Conservation (phyloP, 2,113 vertebrate genomes). For the Budorcas taxicolor region DNA sequence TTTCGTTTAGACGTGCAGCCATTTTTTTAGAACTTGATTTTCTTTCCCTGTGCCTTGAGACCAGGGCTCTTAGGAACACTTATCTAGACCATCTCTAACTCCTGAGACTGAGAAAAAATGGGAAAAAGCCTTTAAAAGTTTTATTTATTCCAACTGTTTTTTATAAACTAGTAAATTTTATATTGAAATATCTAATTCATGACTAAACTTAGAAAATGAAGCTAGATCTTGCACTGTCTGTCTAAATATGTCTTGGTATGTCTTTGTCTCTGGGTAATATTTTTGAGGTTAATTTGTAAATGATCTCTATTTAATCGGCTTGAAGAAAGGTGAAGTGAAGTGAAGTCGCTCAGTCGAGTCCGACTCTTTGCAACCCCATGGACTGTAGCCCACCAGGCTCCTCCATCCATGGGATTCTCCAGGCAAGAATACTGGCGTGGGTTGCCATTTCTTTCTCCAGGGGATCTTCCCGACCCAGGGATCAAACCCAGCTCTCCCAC, state of each 20-base stretch:
- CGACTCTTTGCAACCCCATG: too few species aligned
- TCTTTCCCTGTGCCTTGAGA: not conserved
- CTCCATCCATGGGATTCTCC: too few species aligned
- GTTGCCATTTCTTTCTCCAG: too few species aligned
- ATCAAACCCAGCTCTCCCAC: accelerated
- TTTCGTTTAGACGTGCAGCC: not conserved
- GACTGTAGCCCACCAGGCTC: too few species aligned
- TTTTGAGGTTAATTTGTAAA: not conserved
- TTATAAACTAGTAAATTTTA: not conserved
- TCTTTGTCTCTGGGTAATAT: not conserved
- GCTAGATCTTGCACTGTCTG: not conserved
- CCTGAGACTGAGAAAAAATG: not conserved
- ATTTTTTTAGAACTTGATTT: not conserved
- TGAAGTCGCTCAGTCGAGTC: accelerated
- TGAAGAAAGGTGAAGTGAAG: not conserved
- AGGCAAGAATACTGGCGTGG: too few species aligned
- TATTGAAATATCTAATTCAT: not conserved
- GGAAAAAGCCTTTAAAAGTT: not conserved
- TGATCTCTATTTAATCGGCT: not conserved
- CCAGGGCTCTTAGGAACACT: not conserved
- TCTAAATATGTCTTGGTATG: not conserved
- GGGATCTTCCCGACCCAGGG: too few species aligned
- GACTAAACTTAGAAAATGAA: not conserved
- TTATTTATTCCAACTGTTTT: not conserved
- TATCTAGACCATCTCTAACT: not conserved